A percentile compares a stretch with the other conserved stretches of the same genome.
Conservation (phyloP, 2,113 vertebrate species). For the Paratilapia polleni region DNA sequence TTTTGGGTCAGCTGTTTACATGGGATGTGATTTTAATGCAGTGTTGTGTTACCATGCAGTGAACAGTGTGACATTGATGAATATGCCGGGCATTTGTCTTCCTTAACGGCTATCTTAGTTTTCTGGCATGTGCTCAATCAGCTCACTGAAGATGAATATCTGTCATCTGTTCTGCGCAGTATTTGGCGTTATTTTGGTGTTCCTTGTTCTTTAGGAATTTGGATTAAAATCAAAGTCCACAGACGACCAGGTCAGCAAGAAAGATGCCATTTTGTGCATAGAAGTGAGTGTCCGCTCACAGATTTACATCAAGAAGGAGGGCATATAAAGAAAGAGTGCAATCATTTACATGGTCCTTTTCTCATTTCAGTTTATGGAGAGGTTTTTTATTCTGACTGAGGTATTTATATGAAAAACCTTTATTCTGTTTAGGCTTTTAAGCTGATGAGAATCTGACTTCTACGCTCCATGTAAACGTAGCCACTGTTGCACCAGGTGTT, state of each 20-base stretch:
- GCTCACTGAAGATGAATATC: neutral
- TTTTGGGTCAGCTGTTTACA: neutral
- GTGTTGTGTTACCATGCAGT: neutral
- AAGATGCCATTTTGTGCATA: neutral
- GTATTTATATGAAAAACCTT: no score
- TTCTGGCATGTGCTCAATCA: neutral
- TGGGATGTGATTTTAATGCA: neutral
- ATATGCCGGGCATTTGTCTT: neutral
- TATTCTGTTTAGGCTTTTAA: neutral
- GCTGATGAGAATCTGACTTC: neutral
- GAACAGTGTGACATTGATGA: neutral
- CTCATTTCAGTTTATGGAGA: neutral
- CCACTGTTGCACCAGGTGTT: neutral
- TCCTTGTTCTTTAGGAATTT: neutral
- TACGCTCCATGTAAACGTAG: neutral
- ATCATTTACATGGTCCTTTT: neutral
- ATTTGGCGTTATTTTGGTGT: no score
- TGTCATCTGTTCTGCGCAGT: neutral
- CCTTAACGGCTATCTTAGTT: neutral
- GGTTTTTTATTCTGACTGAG: neutral
- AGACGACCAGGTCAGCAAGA: neutral
- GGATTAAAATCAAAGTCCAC: accelerated
- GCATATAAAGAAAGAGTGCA: neutral
- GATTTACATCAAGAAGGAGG: neutral
- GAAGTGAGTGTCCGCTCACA: neutral